Conservation (phyloP, 1,140 invertebrate genomes). For the Chrysopa pallens region DNA sequence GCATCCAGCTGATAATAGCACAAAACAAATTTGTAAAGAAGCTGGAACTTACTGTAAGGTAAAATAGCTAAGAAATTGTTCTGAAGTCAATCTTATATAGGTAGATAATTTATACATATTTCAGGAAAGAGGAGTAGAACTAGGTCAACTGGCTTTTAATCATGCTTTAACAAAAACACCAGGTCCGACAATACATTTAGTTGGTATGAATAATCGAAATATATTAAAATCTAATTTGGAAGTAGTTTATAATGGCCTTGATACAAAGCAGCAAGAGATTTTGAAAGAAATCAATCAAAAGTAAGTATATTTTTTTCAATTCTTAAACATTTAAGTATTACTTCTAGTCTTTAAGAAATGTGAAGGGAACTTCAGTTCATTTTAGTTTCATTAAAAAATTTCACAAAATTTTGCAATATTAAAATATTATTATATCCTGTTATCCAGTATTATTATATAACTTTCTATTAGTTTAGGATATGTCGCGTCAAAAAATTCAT, state of each 20-base stretch:
- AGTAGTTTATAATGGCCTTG: conserved; percentile 36
- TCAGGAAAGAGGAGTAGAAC: conserved; percentile 40
- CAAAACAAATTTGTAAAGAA: conserved; percentile 40
- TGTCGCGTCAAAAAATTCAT: no score
- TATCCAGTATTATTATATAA: no score
- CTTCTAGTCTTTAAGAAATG: no score
- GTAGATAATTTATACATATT: conserved; percentile 4
- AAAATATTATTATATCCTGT: no score
- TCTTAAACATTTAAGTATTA: conserved; percentile 1
- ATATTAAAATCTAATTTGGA: conserved; percentile 41
- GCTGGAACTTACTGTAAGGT: conserved; percentile 49
- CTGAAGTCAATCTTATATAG: no score
- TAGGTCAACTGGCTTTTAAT: conserved; percentile 52
- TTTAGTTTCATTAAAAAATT: no score
- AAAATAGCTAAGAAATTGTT: conserved; percentile 10
- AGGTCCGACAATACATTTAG: conserved; percentile 39
- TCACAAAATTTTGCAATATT: no score
- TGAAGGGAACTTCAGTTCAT: no score
- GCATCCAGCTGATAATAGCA: conserved; percentile 58
- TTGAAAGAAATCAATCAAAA: conserved; percentile 37
- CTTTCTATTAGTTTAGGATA: no score
- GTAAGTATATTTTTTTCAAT: conserved; percentile 28
- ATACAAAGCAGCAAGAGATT: conserved; percentile 34
- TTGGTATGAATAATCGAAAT: conserved; percentile 44
- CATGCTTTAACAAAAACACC: conserved; percentile 33